Evolutionary conservation across 1,140 invertebrate genomes (phyloP), one percentile per base, ranked within the genome.

Genomic region (Cotesia chilonis): DNA sequence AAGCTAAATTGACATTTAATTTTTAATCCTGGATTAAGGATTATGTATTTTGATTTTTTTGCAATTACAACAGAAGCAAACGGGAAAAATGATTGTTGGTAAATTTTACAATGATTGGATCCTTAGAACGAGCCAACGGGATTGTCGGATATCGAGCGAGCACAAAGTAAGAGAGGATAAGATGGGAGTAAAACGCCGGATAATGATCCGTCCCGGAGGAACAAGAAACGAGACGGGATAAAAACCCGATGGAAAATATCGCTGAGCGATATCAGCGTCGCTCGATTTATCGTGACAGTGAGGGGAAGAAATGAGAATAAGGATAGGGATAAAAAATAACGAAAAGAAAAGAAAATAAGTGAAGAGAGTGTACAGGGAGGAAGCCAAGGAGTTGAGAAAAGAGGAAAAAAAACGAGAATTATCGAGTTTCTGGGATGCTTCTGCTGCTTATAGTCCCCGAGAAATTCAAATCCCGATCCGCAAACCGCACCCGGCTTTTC

Each of bases 211-310:
- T 68, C 66, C 51, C 36, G 14, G 35, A 55, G 52, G 66, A 68
- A 37, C 63, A 65, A 65, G 63, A 65, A 65, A 65, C 41, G 63
- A 47, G 41, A 51, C 51, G 41, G 54, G 51, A 68, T 68, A 55
- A 51, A 65, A 65, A 51, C 38, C 41, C 41, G 63, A 68, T 68
- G 66, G 66, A 68, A 47, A 68, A 68, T 68, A 68, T 54, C 52
- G 35, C 41, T 9, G 36, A 54, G 28, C 36, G 66, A 68, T 68
- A 37, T 66, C 51, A 55, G 51, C 51, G 66, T 68, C 66, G 66
- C 51, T 55, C 35, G 68, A 60, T 69, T 69, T 69, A 47, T 69
- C 67, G 37, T 69, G 35, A 61, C n/a, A 47, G 47, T 36, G 51
- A 37, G 20, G 41, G 66, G 28, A 65, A 47, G 41, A 47, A 47